Percentiles rank a stretch among this genome's conserved stretches.
Conservation (phyloP, 1,140 invertebrate genomes). For the Hylyphantes graminicola region DNA sequence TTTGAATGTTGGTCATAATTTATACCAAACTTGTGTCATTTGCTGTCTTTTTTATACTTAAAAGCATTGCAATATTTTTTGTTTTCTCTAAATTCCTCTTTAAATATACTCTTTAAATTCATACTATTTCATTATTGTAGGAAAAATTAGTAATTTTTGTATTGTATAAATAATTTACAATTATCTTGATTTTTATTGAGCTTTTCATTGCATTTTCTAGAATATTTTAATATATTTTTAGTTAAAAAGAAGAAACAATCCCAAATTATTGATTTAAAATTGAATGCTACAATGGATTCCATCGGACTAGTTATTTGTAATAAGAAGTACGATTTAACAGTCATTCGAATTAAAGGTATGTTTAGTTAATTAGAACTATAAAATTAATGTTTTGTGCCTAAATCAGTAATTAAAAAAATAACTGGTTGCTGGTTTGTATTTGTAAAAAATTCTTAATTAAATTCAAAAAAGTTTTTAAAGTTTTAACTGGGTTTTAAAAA, state of each 20-base stretch:
- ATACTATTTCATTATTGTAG: too few species aligned
- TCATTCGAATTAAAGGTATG: constrained; percentile 70
- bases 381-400: not conserved
- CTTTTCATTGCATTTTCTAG: not conserved
- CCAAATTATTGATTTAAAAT: constrained; percentile 65
- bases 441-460: not conserved
- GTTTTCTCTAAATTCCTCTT: too few species aligned
- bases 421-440: not conserved
- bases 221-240: not conserved
- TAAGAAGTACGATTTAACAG: constrained; percentile 65
- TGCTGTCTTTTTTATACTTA: too few species aligned
- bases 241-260: constrained; percentile 35
- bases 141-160: too few species aligned
- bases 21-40: too few species aligned
- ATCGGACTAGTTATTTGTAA: constrained; percentile 66
- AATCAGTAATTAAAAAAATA: not conserved
- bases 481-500: not conserved
- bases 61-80: too few species aligned
- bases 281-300: constrained; percentile 65
- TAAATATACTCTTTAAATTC: too few species aligned
- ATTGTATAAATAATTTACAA: too few species aligned
- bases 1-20: too few species aligned
- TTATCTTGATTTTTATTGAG: not conserved
- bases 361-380: constrained; percentile 46
- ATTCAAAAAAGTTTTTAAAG: not conserved